These are phyloP conservation scores for Ochropleura plecta DNA, from an alignment of 2,888 invertebrate genomes.

Conservation along the genomic window DNA sequence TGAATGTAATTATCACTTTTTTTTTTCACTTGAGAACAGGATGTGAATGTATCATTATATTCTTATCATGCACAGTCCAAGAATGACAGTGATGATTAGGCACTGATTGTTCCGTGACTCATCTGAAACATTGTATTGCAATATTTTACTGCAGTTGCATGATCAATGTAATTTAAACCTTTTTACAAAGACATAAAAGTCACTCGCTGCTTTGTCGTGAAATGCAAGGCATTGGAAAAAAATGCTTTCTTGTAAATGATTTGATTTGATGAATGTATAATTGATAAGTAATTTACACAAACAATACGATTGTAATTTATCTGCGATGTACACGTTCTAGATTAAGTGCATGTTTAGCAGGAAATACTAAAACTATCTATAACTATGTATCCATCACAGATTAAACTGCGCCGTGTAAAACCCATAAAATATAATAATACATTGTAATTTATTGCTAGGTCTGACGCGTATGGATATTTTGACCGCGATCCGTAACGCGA, in stretches of 20 bases:
- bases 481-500: constrained; percentile 99
- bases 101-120: constrained; percentile 34
- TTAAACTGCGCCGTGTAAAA: not conserved
- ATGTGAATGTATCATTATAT: constrained; percentile 14
- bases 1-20: not conserved
- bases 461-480: constrained; percentile 98
- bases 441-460: constrained; percentile 75
- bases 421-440: not conserved
- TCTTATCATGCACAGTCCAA: not conserved
- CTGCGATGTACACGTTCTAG: not conserved
- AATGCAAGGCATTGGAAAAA: constrained; percentile 3
- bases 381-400: not conserved
- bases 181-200: constrained; percentile 1
- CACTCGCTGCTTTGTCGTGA: not conserved
- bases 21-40: not conserved
- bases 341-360: not conserved
- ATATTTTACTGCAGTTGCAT: not conserved
- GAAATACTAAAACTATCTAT: constrained; percentile 4
- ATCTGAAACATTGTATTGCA: constrained; percentile 4
- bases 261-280: constrained; percentile 13
- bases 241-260: constrained; percentile 9
- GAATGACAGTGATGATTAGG: constrained; percentile 24
- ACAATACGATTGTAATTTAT: not conserved
- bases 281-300: not conserved
- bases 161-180: constrained; percentile 30